These are phyloP conservation scores for Tromatobia lineatoria DNA, from an alignment of 2,888 invertebrate species.

Conservation along the genomic window DNA sequence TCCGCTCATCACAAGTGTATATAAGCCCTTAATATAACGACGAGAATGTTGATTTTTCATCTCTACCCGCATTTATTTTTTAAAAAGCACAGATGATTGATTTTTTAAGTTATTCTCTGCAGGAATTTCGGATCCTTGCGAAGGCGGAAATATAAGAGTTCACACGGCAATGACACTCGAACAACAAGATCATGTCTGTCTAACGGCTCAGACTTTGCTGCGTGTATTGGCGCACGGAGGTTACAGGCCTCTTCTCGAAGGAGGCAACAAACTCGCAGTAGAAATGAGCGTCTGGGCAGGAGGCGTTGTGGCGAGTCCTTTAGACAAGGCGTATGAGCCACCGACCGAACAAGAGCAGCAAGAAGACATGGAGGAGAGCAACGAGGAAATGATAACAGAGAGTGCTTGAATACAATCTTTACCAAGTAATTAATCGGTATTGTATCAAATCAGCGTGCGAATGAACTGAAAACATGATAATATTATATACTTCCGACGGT, in stretches of 20 bases:
- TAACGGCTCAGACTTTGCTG: constrained; percentile 96
- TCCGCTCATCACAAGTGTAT: no score
- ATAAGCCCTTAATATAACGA: no score
- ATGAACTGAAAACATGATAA: constrained; percentile 27
- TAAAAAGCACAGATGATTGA: not conserved
- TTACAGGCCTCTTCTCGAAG: constrained; percentile 94
- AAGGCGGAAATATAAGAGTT: constrained; percentile 94
- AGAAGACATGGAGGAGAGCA: constrained; percentile 90
- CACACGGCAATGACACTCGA: constrained; percentile 96
- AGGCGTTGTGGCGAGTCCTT: constrained; percentile 95
- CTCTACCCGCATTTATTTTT: not conserved
- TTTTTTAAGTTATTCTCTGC: constrained; percentile 20
- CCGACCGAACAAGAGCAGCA: constrained; percentile 90
- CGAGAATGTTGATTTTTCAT: not conserved
- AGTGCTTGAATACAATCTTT: constrained; percentile 73
- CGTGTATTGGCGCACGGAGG: constrained; percentile 97
- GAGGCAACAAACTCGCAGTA: constrained; percentile 89
- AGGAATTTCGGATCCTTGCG: constrained; percentile 96
- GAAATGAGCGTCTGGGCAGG: constrained; percentile 99
- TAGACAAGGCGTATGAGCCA: constrained; percentile 97
- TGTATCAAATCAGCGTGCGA: constrained; percentile 11
- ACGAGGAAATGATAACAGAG: constrained; percentile 89
- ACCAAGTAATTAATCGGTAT: constrained; percentile 29
- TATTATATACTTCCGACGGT: constrained; percentile 17
- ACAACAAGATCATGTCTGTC: constrained; percentile 96